phyloP scores from a whole-genome alignment of 2,113 vertebrate species.

The Leucopsar rothschildi region DNA sequence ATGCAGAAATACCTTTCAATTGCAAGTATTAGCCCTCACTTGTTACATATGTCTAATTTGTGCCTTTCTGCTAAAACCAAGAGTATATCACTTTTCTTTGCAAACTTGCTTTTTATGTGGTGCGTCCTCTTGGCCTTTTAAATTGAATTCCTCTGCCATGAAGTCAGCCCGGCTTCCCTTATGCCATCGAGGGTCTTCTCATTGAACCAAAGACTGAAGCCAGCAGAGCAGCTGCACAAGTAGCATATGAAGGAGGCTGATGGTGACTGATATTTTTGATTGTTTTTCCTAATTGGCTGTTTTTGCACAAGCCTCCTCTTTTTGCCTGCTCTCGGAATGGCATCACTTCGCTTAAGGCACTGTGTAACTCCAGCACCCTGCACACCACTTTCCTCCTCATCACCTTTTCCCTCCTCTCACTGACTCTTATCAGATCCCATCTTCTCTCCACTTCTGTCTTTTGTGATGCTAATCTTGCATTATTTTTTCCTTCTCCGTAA shows the following conservation, averaged over 20 bases:
- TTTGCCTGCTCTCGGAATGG: neutral
- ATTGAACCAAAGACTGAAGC: neutral
- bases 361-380: neutral
- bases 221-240: constrained; percentile 20
- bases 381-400: neutral
- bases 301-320: neutral
- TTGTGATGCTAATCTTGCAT: neutral
- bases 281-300: neutral
- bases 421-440: neutral
- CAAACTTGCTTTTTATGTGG: neutral
- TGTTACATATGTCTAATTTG: neutral
- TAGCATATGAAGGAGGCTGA: neutral
- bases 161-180: neutral
- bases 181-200: neutral
- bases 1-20: neutral
- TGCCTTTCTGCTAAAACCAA: neutral
- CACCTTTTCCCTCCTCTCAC: neutral
- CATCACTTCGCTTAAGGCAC: neutral
- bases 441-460: neutral
- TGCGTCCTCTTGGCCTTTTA: neutral
- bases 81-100: neutral
- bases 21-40: neutral
- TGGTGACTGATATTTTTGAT: neutral
- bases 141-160: neutral
- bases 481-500: neutral